A percentile compares a stretch with the other conserved stretches of the same genome.
Conservation (phyloP, 2,113 vertebrate genomes). For the Perccottus glenii region DNA sequence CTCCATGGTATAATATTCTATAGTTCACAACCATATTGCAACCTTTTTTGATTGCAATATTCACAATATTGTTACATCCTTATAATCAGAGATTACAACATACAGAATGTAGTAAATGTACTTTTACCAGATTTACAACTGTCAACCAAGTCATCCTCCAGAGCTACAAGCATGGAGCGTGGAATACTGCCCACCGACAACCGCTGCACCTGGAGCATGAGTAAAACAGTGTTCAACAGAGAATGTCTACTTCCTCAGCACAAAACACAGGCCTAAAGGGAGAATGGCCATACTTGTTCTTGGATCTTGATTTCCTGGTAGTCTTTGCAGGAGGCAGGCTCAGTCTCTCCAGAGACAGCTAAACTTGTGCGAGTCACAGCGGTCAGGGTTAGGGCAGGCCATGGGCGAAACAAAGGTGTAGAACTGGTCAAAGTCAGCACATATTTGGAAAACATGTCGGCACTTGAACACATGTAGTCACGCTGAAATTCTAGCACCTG, state of each 20-base stretch:
- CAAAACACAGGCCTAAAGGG: no score
- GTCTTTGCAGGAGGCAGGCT: slow-evolving; percentile 86
- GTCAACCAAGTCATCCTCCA: slow-evolving; percentile 96
- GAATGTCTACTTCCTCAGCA: background rate
- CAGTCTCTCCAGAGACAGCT: slow-evolving; percentile 83
- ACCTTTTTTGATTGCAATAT: no score
- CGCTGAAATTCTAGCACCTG: slow-evolving; percentile 90
- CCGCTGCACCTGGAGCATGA: slow-evolving; percentile 85
- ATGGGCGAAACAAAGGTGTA: slow-evolving; percentile 82
- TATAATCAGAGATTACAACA: no score
- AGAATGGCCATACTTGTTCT: slow-evolving; percentile 84
- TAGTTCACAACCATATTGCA: no score
- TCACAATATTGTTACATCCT: no score
- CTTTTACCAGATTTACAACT: slow-evolving; percentile 93
- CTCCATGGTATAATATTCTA: no score
- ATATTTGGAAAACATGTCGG: slow-evolving; percentile 82
- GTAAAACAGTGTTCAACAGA: background rate
- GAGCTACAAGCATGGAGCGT: slow-evolving; percentile 90
- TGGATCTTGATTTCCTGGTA: slow-evolving; percentile 99
- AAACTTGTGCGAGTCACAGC: slow-evolving; percentile 89
- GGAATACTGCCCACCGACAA: slow-evolving; percentile 95
- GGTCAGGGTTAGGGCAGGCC: slow-evolving; percentile 82
- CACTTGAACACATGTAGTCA: slow-evolving; percentile 92
- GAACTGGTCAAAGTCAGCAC: slow-evolving; percentile 90
- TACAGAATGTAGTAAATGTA: background rate